Evolutionary conservation across 2,797 vertebrate species (phyloP).

Genomic region (Silurus lanzhouensis): DNA sequence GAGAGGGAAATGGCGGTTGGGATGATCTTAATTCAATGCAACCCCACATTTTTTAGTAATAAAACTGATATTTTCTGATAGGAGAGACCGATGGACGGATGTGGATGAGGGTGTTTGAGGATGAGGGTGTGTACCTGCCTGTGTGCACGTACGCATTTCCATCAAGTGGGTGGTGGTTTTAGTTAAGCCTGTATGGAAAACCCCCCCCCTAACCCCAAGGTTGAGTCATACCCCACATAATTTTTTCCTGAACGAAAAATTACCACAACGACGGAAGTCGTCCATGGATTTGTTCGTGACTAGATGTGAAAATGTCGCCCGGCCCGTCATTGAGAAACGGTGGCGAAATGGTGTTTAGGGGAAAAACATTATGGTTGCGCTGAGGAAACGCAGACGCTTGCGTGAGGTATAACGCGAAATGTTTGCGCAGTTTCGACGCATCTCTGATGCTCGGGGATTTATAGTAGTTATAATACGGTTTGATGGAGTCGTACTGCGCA

Average conservation of each 20-base stretch:
- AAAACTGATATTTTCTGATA: too few species aligned
- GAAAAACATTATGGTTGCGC: not conserved
- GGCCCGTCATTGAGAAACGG: too few species aligned
- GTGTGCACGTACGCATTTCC: constrained; percentile 53
- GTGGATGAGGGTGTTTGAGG: not conserved
- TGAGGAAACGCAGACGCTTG: not conserved
- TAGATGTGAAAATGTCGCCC: not conserved
- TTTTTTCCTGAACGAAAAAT: too few species aligned
- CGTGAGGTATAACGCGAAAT: too few species aligned
- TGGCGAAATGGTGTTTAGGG: not conserved
- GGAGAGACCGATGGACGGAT: not conserved
- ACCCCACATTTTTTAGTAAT: not conserved
- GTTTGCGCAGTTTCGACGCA: not conserved
- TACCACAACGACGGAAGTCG: too few species aligned
- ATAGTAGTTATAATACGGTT: not conserved
- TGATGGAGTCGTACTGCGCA: not conserved
- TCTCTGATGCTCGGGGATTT: not conserved
- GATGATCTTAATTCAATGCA: not conserved
- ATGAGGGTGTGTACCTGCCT: constrained; percentile 26
- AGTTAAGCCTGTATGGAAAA: constrained; percentile 18
- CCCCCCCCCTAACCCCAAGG: not conserved
- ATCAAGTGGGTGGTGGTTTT: constrained; percentile 35
- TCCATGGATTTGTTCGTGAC: not conserved
- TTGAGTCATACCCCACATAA: not conserved
- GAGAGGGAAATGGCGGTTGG: not conserved